Conservation (phyloP, 2,113 vertebrate genomes). For the Cynopterus brachyotis region DNA sequence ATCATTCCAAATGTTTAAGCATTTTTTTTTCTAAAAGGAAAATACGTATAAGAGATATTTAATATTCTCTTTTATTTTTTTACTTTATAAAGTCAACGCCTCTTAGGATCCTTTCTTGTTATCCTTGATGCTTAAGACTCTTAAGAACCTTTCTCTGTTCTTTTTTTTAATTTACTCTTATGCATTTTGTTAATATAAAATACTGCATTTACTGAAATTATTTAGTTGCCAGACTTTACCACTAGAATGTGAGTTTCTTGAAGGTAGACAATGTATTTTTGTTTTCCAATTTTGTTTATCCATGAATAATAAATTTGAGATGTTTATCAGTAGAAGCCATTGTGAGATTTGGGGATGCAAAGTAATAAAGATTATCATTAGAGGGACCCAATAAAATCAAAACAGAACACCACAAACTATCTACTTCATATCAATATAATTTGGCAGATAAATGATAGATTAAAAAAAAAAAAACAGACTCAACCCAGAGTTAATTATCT, state of each 20-base stretch:
- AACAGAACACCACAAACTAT: not conserved
- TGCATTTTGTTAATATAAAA: not conserved
- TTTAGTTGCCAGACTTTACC: not conserved
- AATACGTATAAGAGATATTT: not conserved
- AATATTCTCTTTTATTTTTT: not conserved
- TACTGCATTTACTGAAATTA: not conserved
- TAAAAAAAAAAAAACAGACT: not conserved
- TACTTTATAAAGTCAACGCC: not conserved
- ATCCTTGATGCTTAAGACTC: not conserved
- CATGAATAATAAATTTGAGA: not conserved
- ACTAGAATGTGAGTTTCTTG: not conserved
- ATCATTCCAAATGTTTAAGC: conserved; percentile 23
- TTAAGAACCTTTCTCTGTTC: not conserved
- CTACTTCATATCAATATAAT: not conserved
- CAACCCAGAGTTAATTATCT: conserved; percentile 3
- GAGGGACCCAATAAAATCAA: not conserved
- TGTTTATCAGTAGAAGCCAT: not conserved
- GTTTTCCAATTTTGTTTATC: not conserved
- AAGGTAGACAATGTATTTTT: not conserved
- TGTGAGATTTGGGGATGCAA: not conserved
- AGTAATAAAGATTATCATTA: not conserved
- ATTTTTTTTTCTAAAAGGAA: not conserved
- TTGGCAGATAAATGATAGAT: not conserved
- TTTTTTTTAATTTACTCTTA: not conserved
- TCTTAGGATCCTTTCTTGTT: not conserved